phyloP scores from a whole-genome alignment of 2,113 vertebrate genomes.

The Dipodomys spectabilis region DNA sequence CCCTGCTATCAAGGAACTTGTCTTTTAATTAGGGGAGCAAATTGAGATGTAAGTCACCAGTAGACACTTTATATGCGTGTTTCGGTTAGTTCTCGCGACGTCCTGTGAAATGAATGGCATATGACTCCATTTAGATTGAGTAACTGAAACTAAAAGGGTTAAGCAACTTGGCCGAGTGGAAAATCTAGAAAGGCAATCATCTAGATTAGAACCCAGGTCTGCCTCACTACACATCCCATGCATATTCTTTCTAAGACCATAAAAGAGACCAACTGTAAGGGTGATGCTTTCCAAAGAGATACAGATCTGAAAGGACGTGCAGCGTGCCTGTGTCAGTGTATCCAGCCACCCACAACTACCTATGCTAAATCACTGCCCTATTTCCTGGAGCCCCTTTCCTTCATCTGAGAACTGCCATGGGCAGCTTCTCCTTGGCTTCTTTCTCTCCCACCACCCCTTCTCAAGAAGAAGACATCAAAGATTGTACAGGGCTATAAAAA shows the following conservation, averaged over 20 bases:
- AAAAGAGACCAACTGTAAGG: not conserved
- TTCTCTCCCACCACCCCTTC: conserved; percentile 39
- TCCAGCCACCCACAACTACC: not conserved
- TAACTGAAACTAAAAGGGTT: conserved; percentile 51
- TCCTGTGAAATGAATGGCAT: not conserved
- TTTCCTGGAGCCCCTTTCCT: conserved; percentile 26
- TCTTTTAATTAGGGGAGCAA: conserved; percentile 33
- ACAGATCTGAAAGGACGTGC: conserved; percentile 17
- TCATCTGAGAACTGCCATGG: not conserved
- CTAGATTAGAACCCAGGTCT: conserved; percentile 16
- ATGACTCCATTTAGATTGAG: conserved; percentile 41
- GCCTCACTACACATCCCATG: not conserved
- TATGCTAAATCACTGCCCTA: not conserved
- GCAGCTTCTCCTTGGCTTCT: conserved; percentile 55
- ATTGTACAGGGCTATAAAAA: conserved; percentile 75
- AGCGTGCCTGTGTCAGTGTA: not conserved
- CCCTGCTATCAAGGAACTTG: not conserved
- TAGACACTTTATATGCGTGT: not conserved
- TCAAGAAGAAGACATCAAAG: conserved; percentile 80
- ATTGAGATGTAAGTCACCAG: not conserved
- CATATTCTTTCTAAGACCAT: not conserved
- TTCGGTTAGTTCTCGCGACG: not conserved
- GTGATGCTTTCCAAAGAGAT: not conserved
- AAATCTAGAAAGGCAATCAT: conserved; percentile 4
- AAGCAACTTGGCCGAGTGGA: conserved; percentile 48